Conservation (phyloP, 2,113 vertebrate genomes). For the human (Homo sapiens) region GRCh38 chr16:26124001-26124500, state of each 20-base stretch:
- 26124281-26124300: neutral
- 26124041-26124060: too few species aligned
- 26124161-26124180: rapidly evolving
- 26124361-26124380: neutral
- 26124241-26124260: neutral
- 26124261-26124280: neutral
- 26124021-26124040: too few species aligned
- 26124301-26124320: neutral
- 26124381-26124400: neutral
- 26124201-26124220: too few species aligned
- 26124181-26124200: too few species aligned
- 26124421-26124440: neutral
- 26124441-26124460: neutral
- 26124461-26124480: neutral
- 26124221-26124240: neutral
- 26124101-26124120: too few species aligned
- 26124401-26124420: neutral
- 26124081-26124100: too few species aligned
- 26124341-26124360: neutral
- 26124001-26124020: too few species aligned
- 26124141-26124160: too few species aligned
- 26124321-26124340: neutral
- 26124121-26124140: too few species aligned
- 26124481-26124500: neutral
- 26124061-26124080: too few species aligned